Base-by-base conservation (phyloP, 2,888 invertebrate species). In the Hypomecis punctinalis region DNA sequence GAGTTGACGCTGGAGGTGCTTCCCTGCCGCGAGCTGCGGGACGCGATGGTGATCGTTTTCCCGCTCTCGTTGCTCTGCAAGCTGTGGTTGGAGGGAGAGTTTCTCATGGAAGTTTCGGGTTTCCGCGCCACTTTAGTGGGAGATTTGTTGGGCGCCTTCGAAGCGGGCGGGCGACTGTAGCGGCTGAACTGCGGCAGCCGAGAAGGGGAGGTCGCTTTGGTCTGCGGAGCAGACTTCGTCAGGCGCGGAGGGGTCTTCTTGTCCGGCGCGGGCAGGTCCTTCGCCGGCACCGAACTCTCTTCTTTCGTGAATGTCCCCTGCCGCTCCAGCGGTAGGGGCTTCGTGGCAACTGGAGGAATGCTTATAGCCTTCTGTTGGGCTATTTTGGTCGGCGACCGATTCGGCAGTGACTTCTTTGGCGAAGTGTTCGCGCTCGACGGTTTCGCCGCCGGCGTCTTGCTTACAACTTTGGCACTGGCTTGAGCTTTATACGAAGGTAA, bases 301-400 rank as follows among this genome's bases (percentile, higher is more conserved):
- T 98, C 98, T 87, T 98, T 98, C 0, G 97, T 97, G 82, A 98
- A 98, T 0, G 98, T 98, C 10, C 97, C 97, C 85, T 98, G 98
- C 37, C 98, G 94, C 72, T 97, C 96, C 42, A 97, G 83, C 0
- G 94, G 94, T 58, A 93, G 81, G 0, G 94, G 92, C 71, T 90
- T 92, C 6, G 82, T 75, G 7, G 85, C 80, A 23, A 78, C 76
- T 1, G 84, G 71, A 6, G 88, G 83, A 49, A 84, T 78, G 1
- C 80, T 55, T 36, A 81, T 72, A 5, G 86, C 76, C 67, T 83
- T 89, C 64, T 79, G 79, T 59, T 76, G 83, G 48, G 76, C 73
- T 49, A 77, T 68, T 72, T 89, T 90, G 0, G 77, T 76, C 0
- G 89, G 89, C 0, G 89, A 85, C 68, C 83, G 81, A 60, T 77